These are phyloP conservation scores for Novumbra hubbsi DNA, from an alignment of 2,797 vertebrate species.

Conservation along the genomic window DNA sequence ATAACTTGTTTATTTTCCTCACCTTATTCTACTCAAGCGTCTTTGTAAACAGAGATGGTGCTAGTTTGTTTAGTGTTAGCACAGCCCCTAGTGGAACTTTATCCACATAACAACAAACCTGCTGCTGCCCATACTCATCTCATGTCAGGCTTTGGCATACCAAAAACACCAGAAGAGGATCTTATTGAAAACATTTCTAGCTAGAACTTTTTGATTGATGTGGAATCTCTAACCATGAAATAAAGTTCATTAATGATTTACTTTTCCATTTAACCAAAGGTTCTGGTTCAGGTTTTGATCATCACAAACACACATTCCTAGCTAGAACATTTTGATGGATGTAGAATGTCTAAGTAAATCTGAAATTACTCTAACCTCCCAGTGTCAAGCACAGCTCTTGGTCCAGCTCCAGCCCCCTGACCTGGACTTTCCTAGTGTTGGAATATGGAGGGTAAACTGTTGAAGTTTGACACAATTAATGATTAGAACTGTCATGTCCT, in stretches of 20 bases:
- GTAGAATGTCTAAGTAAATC: slow-evolving; percentile 29
- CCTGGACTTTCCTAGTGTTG: slow-evolving; percentile 32
- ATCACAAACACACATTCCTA: background rate
- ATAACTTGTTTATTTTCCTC: background rate
- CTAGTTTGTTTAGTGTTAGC: slow-evolving; percentile 42
- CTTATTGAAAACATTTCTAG: too few species aligned
- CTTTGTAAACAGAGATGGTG: background rate
- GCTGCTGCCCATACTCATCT: background rate
- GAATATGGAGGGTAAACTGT: too few species aligned
- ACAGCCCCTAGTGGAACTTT: slow-evolving; percentile 71
- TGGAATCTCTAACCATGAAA: too few species aligned
- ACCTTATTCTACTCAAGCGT: background rate
- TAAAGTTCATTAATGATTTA: background rate
- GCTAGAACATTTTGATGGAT: background rate
- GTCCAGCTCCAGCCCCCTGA: slow-evolving; percentile 33
- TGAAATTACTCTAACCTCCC: slow-evolving; percentile 41
- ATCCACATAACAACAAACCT: slow-evolving; percentile 50
- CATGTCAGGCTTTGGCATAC: slow-evolving; percentile 32
- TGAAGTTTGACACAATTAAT: too few species aligned
- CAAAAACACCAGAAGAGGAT: too few species aligned
- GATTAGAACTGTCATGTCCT: too few species aligned
- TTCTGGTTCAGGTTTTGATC: background rate
- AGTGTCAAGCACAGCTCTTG: slow-evolving; percentile 16
- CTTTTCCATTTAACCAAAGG: background rate
- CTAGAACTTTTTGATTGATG: too few species aligned